phyloP scores from a whole-genome alignment of 1,140 invertebrate species.

The Nebria ingens region DNA sequence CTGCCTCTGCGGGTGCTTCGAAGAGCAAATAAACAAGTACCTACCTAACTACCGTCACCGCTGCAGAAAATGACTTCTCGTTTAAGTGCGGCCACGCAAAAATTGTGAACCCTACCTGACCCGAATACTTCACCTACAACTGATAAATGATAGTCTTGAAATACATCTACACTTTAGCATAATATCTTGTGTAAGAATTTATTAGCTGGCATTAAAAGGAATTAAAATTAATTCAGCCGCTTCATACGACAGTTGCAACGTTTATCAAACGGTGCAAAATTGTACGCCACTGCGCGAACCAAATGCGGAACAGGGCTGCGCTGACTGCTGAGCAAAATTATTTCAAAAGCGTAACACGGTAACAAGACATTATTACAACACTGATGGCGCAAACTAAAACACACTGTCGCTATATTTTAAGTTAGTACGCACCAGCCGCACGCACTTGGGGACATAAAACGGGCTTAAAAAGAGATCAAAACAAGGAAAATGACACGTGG shows the following conservation, averaged over 20 bases:
- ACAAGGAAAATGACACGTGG: not conserved
- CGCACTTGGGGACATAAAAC: constrained; percentile 2
- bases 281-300: no score
- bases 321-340: not conserved
- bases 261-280: no score
- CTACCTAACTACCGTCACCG: not conserved
- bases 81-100: not conserved
- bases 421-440: not conserved
- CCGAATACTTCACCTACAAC: not conserved
- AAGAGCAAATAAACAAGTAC: not conserved
- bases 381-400: constrained; percentile 1
- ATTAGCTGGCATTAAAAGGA: no score
- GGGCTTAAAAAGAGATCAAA: constrained; percentile 8
- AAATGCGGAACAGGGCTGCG: no score
- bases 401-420: not conserved
- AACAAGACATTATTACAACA: not conserved
- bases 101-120: not conserved
- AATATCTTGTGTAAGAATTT: no score
- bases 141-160: no score
- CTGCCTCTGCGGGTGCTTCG: no score
- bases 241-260: no score
- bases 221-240: no score
- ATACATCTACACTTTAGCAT: no score
- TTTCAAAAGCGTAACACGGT: not conserved
- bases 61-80: not conserved